Base-by-base conservation (phyloP, 2,797 vertebrate species). In the Takifugu rubripes region DNA sequence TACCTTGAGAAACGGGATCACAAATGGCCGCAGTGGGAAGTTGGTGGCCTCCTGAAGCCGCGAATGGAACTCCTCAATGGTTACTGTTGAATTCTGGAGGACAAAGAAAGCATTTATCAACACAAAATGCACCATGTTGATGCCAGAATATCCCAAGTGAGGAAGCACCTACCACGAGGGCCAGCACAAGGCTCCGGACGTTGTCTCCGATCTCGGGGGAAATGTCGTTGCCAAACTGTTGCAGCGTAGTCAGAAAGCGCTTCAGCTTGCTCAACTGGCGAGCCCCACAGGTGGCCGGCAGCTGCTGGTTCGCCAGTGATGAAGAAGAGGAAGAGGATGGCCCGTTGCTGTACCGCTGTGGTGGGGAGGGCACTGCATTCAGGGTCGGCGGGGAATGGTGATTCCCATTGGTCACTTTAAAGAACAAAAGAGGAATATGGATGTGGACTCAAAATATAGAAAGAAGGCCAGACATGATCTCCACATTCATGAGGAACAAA, bases 181-280 rank as follows among this genome's bases (percentile, higher is more conserved):
- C 97, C 74, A 99, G 90, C 1, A 99, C 97, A 0, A 99, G 92
- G 71, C 91, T 98, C 15, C 97, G 93, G 70, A 99, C 97, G 56
- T 94, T 98, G 89, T 99, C 97, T 58, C 97, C 97, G 1, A 99
- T 99, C 89, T 99, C 97, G 0, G 97, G 96, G 0, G 97, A 99
- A 75, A 99, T 99, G 88, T 99, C 97, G 1, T 97, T 98, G 84
- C 97, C 97, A 40, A 99, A 99, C 89, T 99, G 97, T 81, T 99
- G 97, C 78, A 99, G 88, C 36, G 97, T 99, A 26, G 97, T 99
- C 69, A 99, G 94, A 87, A 99, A 99, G 5, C 97, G 95, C 64
- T 99, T 99, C 72, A 99, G 90, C 84, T 99, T 99, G 92, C 97
- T 99, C 72, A 99, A 95, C 84, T 99, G 97, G 64, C 97, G 92